These are phyloP conservation scores for Protomyctophum bolini DNA, from an alignment of 2,113 vertebrate genomes.

Conservation along the genomic window DNA sequence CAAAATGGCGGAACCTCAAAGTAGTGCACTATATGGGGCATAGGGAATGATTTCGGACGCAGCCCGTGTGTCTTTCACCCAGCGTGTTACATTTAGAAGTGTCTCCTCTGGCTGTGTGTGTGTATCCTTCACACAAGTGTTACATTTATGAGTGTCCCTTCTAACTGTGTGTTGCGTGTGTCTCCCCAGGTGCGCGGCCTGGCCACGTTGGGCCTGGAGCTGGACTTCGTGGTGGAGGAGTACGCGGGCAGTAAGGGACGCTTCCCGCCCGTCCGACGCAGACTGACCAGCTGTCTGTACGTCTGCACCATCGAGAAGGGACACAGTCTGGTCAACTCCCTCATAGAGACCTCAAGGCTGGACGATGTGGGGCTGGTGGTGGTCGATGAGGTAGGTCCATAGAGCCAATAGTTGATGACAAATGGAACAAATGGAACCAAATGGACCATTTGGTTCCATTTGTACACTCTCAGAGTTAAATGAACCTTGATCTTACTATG, in stretches of 20 bases:
- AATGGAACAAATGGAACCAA: too few relatives aligned
- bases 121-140: too few relatives aligned
- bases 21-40: not conserved
- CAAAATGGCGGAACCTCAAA: not conserved
- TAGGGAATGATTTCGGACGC: too few relatives aligned
- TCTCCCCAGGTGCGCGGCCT: conserved; percentile 85
- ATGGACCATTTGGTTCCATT: too few relatives aligned
- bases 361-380: conserved; percentile 87
- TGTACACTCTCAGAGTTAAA: too few relatives aligned
- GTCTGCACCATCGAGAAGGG: conserved; percentile 95
- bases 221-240: conserved; percentile 96
- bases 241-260: conserved; percentile 95
- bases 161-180: not conserved
- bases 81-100: too few relatives aligned
- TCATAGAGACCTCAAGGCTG: conserved; percentile 86
- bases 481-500: too few relatives aligned
- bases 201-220: conserved; percentile 88
- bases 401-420: not conserved
- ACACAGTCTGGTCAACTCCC: conserved; percentile 91
- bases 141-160: too few relatives aligned
- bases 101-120: too few relatives aligned
- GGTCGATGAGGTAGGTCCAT: conserved; percentile 88
- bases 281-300: conserved; percentile 84
- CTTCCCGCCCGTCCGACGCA: conserved; percentile 91
- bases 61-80: too few relatives aligned